Evolutionary conservation across 2,113 vertebrate species (phyloP), one percentile per base, ranked within the genome.

Genomic region (Zootoca vivipara): DNA sequence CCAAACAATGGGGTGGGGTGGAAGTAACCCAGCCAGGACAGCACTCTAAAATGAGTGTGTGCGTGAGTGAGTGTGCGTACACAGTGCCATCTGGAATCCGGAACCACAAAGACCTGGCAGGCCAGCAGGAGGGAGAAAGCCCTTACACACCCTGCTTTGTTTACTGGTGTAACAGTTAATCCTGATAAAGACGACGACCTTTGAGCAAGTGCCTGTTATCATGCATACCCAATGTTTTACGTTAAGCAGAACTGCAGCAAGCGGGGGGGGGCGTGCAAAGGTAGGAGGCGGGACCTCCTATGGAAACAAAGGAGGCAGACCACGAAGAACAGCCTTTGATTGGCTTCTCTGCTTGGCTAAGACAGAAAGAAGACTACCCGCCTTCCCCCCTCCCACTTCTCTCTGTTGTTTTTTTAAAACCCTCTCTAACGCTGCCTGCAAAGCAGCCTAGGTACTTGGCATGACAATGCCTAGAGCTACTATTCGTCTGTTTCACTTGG

Each of bases 1-100:
- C 95, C 95, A 97, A 96, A 96, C 94, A 96, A 96, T 94, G 95
- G 96, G 95, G 93, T 95, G 94, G 94, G 97, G 95, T 97, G 96
- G 96, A 97, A 97, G 95, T 96, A 97, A 97, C 95, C 4, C 89
- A 91, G 94, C 95, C 95, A 85, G 30, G 94, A 96, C 95, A 94
- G 94, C 87, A 92, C 94, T 93, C 93, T 86, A 93, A 93, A 94
- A 52, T 52, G 2, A n/a, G n/a, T 52, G 46, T 12, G 46, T 12
- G 46, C 2, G 46, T 46, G 46, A 46, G 42, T 46, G 42, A 46
- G 87, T 90, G 87, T 1, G 0, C 69, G 81, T 30, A 74, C 87
- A 95, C 94, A 90, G 75, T 96, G 96, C 97, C 96, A 97, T 98
- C 97, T 98, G 97, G 96, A 94, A 94, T 0, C 5, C 94, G 93